Base-by-base conservation (phyloP, 2,888 invertebrate genomes). In the Chirona hameri region DNA sequence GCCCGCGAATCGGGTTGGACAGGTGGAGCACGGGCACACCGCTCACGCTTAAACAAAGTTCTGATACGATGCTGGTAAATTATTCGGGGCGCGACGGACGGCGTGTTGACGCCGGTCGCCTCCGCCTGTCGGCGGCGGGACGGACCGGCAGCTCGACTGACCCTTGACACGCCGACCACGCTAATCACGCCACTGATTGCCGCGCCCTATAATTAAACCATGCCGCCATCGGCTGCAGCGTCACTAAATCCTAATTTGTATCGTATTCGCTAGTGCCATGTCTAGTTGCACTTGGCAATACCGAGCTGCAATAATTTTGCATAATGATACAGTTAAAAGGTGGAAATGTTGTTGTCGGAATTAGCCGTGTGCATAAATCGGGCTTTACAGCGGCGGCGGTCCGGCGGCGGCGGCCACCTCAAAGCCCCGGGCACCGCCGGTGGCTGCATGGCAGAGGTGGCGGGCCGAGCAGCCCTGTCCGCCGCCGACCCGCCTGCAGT, bases 271-370 rank as follows among this genome's bases (percentile, higher is more conserved):
- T 9, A 39, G 9, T 9, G 15, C 21, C 76, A 39, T 76, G 76
- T 46, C 39, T 24, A 39, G 76, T 46, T 46, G 21, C 76, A 76
- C 76, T 76, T 76, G 76, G 76, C 24, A 39, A 76, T 76, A 10
- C 39, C 7, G 24, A 15, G 21, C 15, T n/a, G 76, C 76, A 46
- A 46, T 46, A 76, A 76, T 76, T 76, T 76, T 76, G 76, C 76
- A 76, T 76, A 76, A 76, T 76, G 76, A 39, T 39, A 76, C 24
- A 72, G 76, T 46, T 76, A 76, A 76, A 76, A 76, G 76, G 76
- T 76, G 76, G 76, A 76, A 76, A 76, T 76, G 76, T 46, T 76
- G 76, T 76, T 76, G 72, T 31, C 72, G 76, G 39, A 76, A 76
- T 46, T 21, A 76, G 18, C 12, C 46, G 46, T 18, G 39, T 15